phyloP scores from a whole-genome alignment of 2,888 invertebrate genomes.

The Ectemnius lituratus region DNA sequence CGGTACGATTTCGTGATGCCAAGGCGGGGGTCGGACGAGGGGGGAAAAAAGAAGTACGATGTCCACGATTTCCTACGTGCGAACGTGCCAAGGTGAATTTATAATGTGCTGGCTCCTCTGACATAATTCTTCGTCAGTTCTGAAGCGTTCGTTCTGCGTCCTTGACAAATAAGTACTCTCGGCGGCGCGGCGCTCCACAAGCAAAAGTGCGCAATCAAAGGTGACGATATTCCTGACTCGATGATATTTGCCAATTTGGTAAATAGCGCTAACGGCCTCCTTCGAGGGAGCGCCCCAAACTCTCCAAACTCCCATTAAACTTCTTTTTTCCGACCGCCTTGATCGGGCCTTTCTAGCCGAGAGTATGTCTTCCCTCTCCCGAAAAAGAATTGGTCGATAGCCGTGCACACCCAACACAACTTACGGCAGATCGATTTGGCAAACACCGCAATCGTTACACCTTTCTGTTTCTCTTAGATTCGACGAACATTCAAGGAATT shows the following conservation, averaged over 20 bases:
- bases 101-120: slow-evolving; percentile 56
- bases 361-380: no score
- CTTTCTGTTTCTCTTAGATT: no score
- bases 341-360: no score
- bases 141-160: slow-evolving; percentile 54
- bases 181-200: slow-evolving; percentile 43
- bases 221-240: slow-evolving; percentile 61
- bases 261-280: slow-evolving; percentile 43
- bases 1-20: not conserved
- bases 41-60: slow-evolving; percentile 42
- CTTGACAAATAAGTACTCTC: slow-evolving; percentile 60
- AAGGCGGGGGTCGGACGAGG: not conserved
- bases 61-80: slow-evolving; percentile 53
- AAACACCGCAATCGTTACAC: no score
- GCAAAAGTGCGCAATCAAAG: slow-evolving; percentile 59
- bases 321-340: no score
- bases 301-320: no score
- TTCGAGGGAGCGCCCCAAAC: no score
- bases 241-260: slow-evolving; percentile 62
- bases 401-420: no score
- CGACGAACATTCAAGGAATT: no score
- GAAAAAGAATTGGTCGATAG: no score
- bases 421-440: no score
- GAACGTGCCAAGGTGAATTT: slow-evolving; percentile 63
- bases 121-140: slow-evolving; percentile 64